phyloP scores from a whole-genome alignment of 2,797 vertebrate species.

The Furcifer pardalis region DNA sequence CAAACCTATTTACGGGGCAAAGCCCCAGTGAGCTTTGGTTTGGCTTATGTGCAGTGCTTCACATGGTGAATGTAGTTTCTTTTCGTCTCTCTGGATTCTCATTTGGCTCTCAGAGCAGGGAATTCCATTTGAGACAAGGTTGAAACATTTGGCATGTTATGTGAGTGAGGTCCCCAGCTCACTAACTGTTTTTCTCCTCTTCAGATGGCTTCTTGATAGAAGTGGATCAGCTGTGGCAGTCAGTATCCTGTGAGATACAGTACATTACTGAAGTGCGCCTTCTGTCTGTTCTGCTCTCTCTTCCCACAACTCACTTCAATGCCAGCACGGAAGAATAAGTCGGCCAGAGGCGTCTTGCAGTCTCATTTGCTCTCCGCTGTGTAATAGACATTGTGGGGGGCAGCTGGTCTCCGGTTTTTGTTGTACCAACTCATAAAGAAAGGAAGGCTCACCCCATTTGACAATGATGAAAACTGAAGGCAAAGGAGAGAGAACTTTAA shows the following conservation, averaged over 20 bases:
- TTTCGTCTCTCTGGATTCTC: neutral
- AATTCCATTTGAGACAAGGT: constrained; percentile 25
- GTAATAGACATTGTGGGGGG: constrained; percentile 21
- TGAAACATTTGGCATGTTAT: constrained; percentile 39
- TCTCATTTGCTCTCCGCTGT: constrained; percentile 14
- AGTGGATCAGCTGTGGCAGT: constrained; percentile 24
- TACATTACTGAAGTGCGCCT: constrained; percentile 54
- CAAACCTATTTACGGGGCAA: neutral
- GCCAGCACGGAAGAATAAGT: constrained; percentile 17
- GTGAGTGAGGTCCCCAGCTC: constrained; percentile 40
- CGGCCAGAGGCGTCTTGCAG: constrained; percentile 29
- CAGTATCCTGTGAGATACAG: constrained; percentile 14
- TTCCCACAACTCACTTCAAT: constrained; percentile 32
- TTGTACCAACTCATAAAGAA: constrained; percentile 18
- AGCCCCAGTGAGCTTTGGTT: neutral
- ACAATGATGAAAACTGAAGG: constrained; percentile 92
- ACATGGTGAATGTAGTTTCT: neutral
- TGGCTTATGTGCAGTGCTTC: neutral
- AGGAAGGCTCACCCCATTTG: constrained; percentile 25
- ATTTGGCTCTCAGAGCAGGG: neutral
- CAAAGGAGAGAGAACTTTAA: constrained; percentile 88
- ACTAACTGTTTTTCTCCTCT: constrained; percentile 35
- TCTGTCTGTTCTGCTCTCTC: neutral
- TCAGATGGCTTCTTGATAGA: constrained; percentile 66
- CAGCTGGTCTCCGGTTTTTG: constrained; percentile 54